A percentile compares a stretch with the other conserved stretches of the same genome.
phyloP scores from a whole-genome alignment of 2,797 vertebrate species.

The Prionace glauca region DNA sequence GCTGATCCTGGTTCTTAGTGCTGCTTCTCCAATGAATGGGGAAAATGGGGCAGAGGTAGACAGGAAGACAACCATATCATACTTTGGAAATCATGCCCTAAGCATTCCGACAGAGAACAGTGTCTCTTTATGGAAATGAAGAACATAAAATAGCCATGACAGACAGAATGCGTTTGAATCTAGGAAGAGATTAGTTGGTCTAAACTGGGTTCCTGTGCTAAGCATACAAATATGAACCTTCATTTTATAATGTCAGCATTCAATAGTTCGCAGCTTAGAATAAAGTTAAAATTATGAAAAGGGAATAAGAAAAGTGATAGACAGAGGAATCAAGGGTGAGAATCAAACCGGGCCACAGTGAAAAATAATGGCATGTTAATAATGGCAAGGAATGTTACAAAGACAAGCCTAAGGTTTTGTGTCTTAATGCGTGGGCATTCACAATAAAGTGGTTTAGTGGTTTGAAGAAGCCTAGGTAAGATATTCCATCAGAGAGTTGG shows the following conservation, averaged over 20 bases:
- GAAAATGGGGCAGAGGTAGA: background rate
- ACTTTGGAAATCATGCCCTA: background rate
- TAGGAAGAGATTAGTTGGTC: background rate
- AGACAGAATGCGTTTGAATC: background rate
- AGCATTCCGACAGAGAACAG: background rate
- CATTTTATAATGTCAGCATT: background rate
- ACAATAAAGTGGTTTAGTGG: no score
- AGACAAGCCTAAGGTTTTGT: no score
- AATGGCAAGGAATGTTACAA: no score
- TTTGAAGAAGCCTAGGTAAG: no score
- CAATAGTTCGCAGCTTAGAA: background rate
- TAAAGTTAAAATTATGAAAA: no score
- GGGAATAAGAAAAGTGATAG: no score
- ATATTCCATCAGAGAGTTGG: no score
- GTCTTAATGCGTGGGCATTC: no score
- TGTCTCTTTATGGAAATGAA: background rate
- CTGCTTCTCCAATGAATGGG: background rate
- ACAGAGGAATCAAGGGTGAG: no score
- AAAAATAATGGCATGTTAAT: no score
- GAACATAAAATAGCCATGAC: background rate
- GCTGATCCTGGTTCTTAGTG: background rate
- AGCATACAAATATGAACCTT: background rate
- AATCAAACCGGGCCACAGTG: no score
- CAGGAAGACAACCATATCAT: background rate
- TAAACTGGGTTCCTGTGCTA: background rate